Conservation (phyloP, 2,888 invertebrate genomes). For the Toxonevra muliebris region DNA sequence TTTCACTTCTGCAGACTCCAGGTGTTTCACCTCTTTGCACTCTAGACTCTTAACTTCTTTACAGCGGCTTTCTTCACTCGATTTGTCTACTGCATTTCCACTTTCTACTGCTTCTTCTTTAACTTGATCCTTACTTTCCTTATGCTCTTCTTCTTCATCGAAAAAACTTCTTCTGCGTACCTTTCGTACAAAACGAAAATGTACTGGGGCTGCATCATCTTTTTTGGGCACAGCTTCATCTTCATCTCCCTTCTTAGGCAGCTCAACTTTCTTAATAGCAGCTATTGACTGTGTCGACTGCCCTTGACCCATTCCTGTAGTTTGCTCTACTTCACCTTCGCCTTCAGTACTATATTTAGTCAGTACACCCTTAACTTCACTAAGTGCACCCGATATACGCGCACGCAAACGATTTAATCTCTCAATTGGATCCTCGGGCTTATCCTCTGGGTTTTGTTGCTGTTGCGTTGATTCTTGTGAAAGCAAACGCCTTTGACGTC, state of each 20-base stretch:
- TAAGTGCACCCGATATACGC: conserved; percentile 60
- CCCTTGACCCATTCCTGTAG: neutral
- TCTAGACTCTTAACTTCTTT: neutral
- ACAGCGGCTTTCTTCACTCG: neutral
- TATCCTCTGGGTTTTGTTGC: conserved; percentile 41
- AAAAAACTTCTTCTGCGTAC: conserved; percentile 58
- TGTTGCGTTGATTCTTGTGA: conserved; percentile 46
- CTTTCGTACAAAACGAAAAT: conserved; percentile 61
- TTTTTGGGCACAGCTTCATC: conserved; percentile 8
- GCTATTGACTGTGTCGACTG: no score
- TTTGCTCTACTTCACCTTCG: conserved; percentile 39
- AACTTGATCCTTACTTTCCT: conserved; percentile 15
- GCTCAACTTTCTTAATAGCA: no score
- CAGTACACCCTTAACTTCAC: conserved; percentile 62
- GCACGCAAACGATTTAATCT: conserved; percentile 60
- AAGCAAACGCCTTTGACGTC: conserved; percentile 55
- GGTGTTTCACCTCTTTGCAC: neutral
- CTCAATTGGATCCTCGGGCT: conserved; percentile 56
- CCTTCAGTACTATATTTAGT: conserved; percentile 61
- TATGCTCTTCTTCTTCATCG: conserved; percentile 53
- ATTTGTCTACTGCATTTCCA: neutral
- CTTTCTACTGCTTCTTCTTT: no score
- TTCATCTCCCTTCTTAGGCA: neutral
- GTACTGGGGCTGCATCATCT: conserved; percentile 46
- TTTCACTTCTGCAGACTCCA: neutral